Evolutionary conservation across 2,888 invertebrate genomes (phyloP), one percentile per base, ranked within the genome.

Genomic region (Eupithecia tripunctaria): DNA sequence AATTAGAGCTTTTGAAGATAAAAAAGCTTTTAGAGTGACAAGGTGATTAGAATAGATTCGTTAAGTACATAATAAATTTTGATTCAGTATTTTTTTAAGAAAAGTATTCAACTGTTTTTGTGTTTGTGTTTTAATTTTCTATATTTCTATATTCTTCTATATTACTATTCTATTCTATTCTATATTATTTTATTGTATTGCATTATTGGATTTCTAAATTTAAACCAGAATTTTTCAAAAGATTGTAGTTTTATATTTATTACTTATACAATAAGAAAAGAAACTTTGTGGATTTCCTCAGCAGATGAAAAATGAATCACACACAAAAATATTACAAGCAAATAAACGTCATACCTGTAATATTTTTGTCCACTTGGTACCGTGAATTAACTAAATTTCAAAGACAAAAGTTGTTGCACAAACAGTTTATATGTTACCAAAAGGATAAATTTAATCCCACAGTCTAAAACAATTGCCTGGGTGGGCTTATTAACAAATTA

Each of bases 401-500:
- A n/a, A n/a, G n/a, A n/a, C n/a, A n/a, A n/a, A n/a, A n/a, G n/a
- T n/a, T 4, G 32, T 32, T 60, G 29, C 60, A 1, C 0, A 60
- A 29, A 60, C 8, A 18, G 29, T 32, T 36, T 10, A 63, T 63
- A 3, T 51, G 47, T 51, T 51, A 21, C 47, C 3, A 12, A 62
- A 8, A 10, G 32, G 36, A 63, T 63, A 63, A 63, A 63, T 63
- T 63, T 10, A 63, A 32, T 63, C 62, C 29, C 60, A 18, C 56
- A 56, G 25, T 25, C 14, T 25, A 14, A 21, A 63, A 63, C 62
- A 63, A 32, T 63, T n/a, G n/a, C 62, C 10, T 62, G 62, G 32
- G 60, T 27, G 25, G 60, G 29, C 18, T 32, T 63, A n/a, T 32
- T 12, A 36, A 32, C n/a, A n/a, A 63, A 32, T 63, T 63, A 12